A percentile compares a stretch with the other conserved stretches of the same genome.
Conservation (phyloP, 2,797 vertebrate genomes). For the Diplodus sargus region DNA sequence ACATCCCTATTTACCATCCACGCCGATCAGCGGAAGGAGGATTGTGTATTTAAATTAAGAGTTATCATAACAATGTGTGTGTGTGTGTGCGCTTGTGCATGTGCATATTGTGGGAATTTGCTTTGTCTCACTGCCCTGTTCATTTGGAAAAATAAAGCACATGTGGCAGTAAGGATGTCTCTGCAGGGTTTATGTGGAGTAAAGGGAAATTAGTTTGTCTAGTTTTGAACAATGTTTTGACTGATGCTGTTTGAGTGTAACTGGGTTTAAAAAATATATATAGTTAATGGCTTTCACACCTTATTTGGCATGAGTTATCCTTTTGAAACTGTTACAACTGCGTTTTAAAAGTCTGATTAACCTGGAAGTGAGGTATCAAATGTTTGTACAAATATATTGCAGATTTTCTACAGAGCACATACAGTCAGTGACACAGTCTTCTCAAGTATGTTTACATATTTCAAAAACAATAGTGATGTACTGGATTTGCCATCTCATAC, state of each 20-base stretch:
- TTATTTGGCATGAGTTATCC: neutral
- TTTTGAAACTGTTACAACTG: neutral
- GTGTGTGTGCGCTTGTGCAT: neutral
- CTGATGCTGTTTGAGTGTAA: neutral
- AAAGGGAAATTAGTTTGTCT: neutral
- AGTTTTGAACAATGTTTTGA: neutral
- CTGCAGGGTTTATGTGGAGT: neutral
- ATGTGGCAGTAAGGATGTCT: neutral
- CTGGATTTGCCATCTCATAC: constrained; percentile 36
- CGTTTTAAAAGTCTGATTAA: neutral
- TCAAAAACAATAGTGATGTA: neutral
- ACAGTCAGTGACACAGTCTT: neutral
- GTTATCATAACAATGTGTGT: constrained; percentile 27
- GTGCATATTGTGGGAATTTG: neutral
- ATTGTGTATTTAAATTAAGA: constrained; percentile 32
- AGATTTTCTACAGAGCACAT: neutral
- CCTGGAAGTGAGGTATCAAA: neutral
- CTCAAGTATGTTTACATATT: neutral
- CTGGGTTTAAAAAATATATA: neutral
- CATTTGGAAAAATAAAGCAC: neutral
- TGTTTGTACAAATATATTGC: neutral
- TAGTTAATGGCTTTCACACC: neutral
- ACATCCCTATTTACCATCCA: constrained; percentile 40
- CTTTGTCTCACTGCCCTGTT: neutral
- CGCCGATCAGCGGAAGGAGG: constrained; percentile 18